phyloP scores from a whole-genome alignment of 2,888 invertebrate genomes.

The Agriopis aurantiaria region DNA sequence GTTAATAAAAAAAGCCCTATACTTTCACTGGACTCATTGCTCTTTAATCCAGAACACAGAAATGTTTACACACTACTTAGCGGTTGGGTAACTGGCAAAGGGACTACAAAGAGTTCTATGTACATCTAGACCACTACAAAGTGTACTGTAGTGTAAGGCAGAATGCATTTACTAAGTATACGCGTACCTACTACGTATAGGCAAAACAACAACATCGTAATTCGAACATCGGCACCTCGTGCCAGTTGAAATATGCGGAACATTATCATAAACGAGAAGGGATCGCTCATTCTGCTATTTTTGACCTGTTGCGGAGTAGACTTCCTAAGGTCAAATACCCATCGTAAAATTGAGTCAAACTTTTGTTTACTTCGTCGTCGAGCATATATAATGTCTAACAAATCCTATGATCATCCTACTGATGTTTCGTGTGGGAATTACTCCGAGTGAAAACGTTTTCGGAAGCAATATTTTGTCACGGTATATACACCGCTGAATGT shows the following conservation, averaged over 20 bases:
- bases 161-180: neutral
- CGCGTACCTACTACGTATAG: neutral
- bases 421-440: neutral
- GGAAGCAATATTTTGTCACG: conserved; percentile 25
- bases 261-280: conserved; percentile 12
- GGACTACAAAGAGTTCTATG: too few relatives aligned
- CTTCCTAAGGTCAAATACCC: conserved; percentile 5
- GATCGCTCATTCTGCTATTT: conserved; percentile 13
- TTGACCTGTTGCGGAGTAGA: neutral
- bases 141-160: too few relatives aligned
- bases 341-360: neutral
- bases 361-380: too few relatives aligned
- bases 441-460: conserved; percentile 23
- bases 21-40: too few relatives aligned
- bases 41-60: too few relatives aligned
- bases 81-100: too few relatives aligned
- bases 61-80: too few relatives aligned
- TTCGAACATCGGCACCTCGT: conserved; percentile 17
- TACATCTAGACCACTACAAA: too few relatives aligned
- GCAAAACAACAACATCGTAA: conserved; percentile 10
- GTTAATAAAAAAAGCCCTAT: too few relatives aligned
- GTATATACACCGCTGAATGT: conserved; percentile 25
- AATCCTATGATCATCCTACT: neutral
- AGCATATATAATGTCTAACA: neutral
- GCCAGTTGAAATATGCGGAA: conserved; percentile 20